Evolutionary conservation across 2,888 invertebrate species (phyloP).

Genomic region (Myopa tessellatipennis): DNA sequence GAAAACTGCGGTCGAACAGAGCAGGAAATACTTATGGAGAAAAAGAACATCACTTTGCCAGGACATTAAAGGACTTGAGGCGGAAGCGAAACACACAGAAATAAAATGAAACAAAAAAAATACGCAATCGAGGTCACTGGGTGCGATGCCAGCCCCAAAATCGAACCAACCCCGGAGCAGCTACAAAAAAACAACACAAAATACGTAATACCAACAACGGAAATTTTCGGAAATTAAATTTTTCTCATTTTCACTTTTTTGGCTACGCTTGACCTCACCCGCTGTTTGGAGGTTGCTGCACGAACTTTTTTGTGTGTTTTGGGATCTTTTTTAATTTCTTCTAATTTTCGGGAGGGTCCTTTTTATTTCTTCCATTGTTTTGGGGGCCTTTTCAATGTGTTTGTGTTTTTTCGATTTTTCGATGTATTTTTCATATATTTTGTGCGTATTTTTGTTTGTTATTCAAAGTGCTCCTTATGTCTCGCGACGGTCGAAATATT

Average conservation of each 20-base stretch:
- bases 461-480: too few relatives aligned
- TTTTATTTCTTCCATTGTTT: too few relatives aligned
- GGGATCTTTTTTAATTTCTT: too few relatives aligned
- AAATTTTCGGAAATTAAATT: not conserved
- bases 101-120: constrained; percentile 45
- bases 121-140: constrained; percentile 66
- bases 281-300: not conserved
- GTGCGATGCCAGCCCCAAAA: constrained; percentile 53
- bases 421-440: too few relatives aligned
- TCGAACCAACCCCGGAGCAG: not conserved
- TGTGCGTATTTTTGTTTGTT: too few relatives aligned
- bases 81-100: constrained; percentile 51
- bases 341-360: too few relatives aligned
- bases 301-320: too few relatives aligned
- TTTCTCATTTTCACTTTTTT: constrained; percentile 8
- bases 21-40: not conserved
- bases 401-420: too few relatives aligned
- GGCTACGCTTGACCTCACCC: not conserved
- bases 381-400: too few relatives aligned
- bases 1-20: not conserved
- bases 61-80: constrained; percentile 23
- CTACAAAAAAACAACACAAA: not conserved
- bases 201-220: not conserved
- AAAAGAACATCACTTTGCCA: not conserved
- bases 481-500: too few relatives aligned